A percentile compares a stretch with the other conserved stretches of the same genome.
Evolutionary conservation across 2,888 invertebrate genomes (phyloP).

Genomic region (Argynnis bischoffii): DNA sequence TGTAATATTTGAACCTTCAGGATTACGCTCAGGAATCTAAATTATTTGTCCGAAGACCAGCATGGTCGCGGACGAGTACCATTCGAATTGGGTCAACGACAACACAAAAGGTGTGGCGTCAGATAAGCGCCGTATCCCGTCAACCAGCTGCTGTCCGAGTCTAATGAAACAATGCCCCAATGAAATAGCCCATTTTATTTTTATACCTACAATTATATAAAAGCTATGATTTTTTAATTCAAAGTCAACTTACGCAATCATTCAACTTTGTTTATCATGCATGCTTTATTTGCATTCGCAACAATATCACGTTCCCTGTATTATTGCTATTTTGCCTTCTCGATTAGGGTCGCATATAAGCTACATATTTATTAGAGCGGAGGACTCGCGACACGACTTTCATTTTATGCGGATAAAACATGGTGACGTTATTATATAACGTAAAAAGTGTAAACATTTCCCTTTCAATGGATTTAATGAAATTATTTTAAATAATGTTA

Average conservation of each 20-base stretch:
- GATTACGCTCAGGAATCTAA: conserved; percentile 25
- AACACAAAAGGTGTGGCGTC: conserved; percentile 77
- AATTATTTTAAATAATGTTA: conserved; percentile 30
- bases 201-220: conserved; percentile 48
- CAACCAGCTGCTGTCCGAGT: conserved; percentile 71
- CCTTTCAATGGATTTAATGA: conserved; percentile 58
- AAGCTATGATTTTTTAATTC: conserved; percentile 42
- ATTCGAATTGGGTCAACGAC: conserved; percentile 79
- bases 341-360: conserved; percentile 79
- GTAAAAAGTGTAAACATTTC: conserved; percentile 50
- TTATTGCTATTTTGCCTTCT: conserved; percentile 78
- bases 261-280: conserved; percentile 71
- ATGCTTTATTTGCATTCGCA: conserved; percentile 77
- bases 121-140: conserved; percentile 77
- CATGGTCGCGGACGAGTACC: conserved; percentile 63
- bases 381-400: conserved; percentile 75
- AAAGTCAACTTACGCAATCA: conserved; percentile 71
- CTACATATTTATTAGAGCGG: conserved; percentile 78
- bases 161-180: conserved; percentile 73
- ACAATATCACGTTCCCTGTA: conserved; percentile 77
- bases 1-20: conserved; percentile 12
- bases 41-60: conserved; percentile 61
- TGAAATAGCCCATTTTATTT: conserved; percentile 74
- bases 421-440: conserved; percentile 48
- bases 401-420: conserved; percentile 71